Percentiles rank a stretch among this genome's conserved stretches.
Evolutionary conservation across 2,797 vertebrate species (phyloP).

Genomic region (Pangasius sanitwongsei): DNA sequence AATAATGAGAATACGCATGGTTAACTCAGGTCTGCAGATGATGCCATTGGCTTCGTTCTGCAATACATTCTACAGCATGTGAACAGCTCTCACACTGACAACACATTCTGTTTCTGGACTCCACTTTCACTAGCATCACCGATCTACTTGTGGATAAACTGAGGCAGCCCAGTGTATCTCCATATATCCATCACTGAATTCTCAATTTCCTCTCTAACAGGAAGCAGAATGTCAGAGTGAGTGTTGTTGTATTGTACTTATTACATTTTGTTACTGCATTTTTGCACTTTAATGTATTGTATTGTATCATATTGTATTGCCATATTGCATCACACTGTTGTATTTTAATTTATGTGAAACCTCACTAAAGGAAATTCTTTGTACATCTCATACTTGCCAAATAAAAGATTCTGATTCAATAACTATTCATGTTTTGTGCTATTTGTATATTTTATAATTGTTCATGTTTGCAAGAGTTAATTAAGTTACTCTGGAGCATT

Average conservation of each 20-base stretch:
- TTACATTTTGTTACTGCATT: neutral
- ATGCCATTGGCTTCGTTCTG: neutral
- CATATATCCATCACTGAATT: neutral
- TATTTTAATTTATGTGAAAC: slow-evolving; percentile 2
- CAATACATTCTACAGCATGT: neutral
- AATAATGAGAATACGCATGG: neutral
- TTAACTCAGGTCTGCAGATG: neutral
- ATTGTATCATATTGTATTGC: neutral
- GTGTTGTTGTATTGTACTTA: neutral
- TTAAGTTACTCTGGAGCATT: neutral
- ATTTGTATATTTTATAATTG: neutral
- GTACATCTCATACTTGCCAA: neutral
- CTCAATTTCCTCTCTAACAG: neutral
- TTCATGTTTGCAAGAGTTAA: neutral
- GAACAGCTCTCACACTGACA: neutral
- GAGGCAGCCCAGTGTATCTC: neutral
- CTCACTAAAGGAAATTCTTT: neutral
- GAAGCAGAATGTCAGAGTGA: neutral
- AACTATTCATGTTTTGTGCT: neutral
- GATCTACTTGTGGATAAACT: neutral
- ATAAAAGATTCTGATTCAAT: neutral
- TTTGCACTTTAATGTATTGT: neutral
- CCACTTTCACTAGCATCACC: neutral
- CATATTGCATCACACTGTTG: neutral
- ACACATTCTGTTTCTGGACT: neutral